Evolutionary conservation across 2,113 vertebrate genomes (phyloP).

Genomic region (Columba janthina): DNA sequence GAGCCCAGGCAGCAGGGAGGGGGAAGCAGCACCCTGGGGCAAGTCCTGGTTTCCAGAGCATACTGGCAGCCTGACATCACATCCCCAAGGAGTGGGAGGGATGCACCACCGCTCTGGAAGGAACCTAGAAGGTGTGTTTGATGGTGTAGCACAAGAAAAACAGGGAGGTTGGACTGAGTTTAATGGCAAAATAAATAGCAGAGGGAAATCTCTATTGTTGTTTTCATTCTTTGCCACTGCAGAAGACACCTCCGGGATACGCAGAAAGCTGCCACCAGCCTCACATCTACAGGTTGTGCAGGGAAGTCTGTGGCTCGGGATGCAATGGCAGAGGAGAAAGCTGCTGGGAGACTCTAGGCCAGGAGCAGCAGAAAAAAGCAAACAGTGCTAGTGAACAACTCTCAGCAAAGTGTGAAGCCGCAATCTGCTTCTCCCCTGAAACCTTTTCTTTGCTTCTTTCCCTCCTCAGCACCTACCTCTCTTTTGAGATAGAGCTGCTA

Average conservation of each 20-base stretch:
- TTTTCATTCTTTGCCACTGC: neutral
- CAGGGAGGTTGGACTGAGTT: neutral
- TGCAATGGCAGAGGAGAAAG: neutral
- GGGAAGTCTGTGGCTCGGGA: neutral
- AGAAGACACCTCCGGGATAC: neutral
- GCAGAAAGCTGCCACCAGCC: neutral
- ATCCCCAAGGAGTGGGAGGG: accelerated
- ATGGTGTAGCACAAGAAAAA: neutral
- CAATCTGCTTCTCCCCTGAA: neutral
- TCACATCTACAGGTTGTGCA: neutral
- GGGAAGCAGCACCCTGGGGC: neutral
- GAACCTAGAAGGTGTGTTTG: neutral
- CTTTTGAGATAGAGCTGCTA: neutral
- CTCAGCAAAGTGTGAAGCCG: neutral
- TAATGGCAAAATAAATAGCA: neutral
- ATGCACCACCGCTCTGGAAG: neutral
- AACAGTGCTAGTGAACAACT: neutral
- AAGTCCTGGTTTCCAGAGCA: neutral
- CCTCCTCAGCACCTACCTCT: neutral
- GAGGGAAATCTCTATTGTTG: neutral
- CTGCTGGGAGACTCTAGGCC: neutral
- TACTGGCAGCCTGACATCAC: no score
- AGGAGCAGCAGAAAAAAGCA: neutral
- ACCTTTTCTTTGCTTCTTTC: neutral
- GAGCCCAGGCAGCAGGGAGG: neutral